Conservation (phyloP, 2,113 vertebrate species). For the Suricata suricatta region DNA sequence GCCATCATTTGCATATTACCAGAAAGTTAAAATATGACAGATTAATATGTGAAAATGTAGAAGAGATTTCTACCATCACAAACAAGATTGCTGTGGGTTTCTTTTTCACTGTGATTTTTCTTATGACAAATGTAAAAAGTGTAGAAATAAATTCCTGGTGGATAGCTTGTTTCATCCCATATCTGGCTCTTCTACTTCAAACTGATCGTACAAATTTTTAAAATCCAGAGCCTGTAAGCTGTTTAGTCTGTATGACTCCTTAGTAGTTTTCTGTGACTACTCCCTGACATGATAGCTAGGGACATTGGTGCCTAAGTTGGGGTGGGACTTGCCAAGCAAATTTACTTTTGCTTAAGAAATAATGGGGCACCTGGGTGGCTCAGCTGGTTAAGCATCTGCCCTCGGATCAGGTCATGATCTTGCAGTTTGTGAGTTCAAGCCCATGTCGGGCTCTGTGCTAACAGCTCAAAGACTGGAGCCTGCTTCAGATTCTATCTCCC, state of each 20-base stretch:
- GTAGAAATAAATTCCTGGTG: conserved; percentile 29
- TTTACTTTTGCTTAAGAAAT: conserved; percentile 52
- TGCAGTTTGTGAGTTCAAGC: too few relatives aligned
- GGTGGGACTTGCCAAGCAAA: background rate
- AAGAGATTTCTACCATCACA: conserved; percentile 1
- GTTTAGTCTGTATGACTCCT: background rate
- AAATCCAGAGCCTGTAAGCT: background rate
- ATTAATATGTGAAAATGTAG: background rate
- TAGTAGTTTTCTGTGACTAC: background rate
- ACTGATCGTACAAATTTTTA: conserved; percentile 16
- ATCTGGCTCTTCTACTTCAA: background rate
- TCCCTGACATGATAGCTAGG: background rate
- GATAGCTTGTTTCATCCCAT: background rate
- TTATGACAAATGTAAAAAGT: background rate
- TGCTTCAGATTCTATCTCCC: too few relatives aligned
- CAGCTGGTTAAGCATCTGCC: too few relatives aligned
- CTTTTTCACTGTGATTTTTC: conserved; percentile 2
- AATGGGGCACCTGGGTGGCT: too few relatives aligned
- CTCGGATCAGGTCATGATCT: too few relatives aligned
- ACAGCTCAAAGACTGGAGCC: too few relatives aligned
- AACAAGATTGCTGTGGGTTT: conserved; percentile 13
- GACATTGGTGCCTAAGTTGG: background rate
- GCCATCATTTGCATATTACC: background rate
- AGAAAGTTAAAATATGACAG: background rate
- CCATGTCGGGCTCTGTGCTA: too few relatives aligned